phyloP scores from a whole-genome alignment of 2,113 vertebrate species.

The Glaucomys volans region DNA sequence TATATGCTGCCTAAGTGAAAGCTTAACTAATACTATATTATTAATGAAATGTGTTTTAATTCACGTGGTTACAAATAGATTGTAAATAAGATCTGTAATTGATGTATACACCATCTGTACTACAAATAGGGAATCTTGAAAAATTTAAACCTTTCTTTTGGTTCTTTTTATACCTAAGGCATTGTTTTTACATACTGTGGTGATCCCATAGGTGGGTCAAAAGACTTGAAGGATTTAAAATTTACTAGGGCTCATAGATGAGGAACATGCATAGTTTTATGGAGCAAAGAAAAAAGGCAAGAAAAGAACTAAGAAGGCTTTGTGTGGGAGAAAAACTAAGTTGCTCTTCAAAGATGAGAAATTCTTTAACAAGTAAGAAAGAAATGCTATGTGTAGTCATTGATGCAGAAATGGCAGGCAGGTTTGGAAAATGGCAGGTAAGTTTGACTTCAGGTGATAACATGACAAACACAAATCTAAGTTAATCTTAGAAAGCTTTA shows the following conservation, averaged over 20 bases:
- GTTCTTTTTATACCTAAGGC: neutral
- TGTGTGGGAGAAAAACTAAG: neutral
- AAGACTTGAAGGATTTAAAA: neutral
- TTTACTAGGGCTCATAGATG: neutral
- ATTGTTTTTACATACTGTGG: neutral
- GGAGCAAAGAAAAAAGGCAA: neutral
- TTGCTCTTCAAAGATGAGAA: neutral
- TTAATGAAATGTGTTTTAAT: slow-evolving; percentile 35
- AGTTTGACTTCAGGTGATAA: neutral
- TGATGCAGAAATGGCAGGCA: neutral
- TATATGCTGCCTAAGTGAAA: neutral
- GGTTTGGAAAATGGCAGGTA: neutral
- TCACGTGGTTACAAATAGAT: slow-evolving; percentile 24
- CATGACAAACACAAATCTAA: neutral
- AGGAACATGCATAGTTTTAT: neutral
- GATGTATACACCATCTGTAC: neutral
- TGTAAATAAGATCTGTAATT: slow-evolving; percentile 18
- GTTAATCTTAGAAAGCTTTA: neutral
- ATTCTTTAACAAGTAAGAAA: neutral
- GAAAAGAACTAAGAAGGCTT: neutral
- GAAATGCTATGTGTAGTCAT: neutral
- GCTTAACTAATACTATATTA: neutral
- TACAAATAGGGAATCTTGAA: neutral
- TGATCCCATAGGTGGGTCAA: neutral
- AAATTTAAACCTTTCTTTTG: neutral